Evolutionary conservation across 2,888 invertebrate genomes (phyloP).

Genomic region (Mesorhabditis sp.): DNA sequence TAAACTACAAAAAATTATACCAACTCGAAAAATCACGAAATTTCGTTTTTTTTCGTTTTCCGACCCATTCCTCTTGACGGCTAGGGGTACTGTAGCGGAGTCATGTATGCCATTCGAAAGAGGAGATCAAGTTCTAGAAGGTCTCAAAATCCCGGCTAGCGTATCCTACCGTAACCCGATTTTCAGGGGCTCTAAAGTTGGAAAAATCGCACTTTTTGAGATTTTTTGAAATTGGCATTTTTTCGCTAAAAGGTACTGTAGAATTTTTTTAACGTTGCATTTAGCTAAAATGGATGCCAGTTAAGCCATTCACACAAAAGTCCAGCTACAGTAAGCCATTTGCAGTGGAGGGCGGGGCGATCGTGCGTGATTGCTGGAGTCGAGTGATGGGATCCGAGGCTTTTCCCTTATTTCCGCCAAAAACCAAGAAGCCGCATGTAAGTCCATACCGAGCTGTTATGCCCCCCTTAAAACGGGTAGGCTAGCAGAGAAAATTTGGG

Average conservation of each 20-base stretch:
- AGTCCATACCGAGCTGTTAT: background rate
- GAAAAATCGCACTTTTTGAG: no score
- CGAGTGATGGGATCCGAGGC: slow-evolving; percentile 31
- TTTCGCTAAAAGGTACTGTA: no score
- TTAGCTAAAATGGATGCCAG: background rate
- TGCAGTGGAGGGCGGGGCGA: slow-evolving; percentile 45
- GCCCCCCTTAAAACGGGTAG: no score
- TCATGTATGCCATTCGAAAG: no score
- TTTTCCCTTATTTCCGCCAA: background rate
- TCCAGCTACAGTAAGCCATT: background rate
- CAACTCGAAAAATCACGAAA: no score
- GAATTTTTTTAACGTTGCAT: background rate
- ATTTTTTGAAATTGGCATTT: no score
- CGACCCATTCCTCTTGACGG: background rate
- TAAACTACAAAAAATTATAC: no score
- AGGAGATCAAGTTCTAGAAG: no score
- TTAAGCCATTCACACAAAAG: background rate
- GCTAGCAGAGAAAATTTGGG: no score
- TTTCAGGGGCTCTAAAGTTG: no score
- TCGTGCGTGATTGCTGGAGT: slow-evolving; percentile 52
- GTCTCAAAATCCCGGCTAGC: no score
- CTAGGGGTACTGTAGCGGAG: background rate
- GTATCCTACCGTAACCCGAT: no score
- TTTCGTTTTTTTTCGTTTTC: slow-evolving; percentile 22
- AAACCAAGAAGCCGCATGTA: background rate